A percentile compares a stretch with the other conserved stretches of the same genome.
phyloP scores from a whole-genome alignment of 2,113 vertebrate species.

The Phrynosoma blainvillii region DNA sequence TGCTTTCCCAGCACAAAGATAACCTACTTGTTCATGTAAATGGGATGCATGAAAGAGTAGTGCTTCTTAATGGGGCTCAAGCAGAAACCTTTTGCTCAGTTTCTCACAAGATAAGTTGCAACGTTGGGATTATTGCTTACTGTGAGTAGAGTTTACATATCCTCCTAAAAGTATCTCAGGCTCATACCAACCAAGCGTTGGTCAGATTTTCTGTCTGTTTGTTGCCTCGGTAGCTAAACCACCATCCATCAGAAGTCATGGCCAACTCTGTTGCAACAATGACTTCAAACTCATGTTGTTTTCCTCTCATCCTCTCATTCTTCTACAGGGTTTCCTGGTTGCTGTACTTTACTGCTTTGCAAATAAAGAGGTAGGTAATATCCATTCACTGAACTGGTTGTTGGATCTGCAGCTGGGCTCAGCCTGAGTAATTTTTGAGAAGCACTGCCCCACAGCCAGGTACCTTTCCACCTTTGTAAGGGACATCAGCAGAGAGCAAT shows the following conservation, averaged over 20 bases:
- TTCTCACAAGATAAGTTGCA: too few relatives aligned
- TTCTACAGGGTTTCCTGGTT: slow-evolving; percentile 81
- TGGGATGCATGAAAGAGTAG: background rate
- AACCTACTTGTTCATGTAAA: background rate
- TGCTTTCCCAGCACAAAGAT: background rate
- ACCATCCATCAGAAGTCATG: background rate
- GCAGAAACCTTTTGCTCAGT: background rate
- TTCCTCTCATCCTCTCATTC: background rate
- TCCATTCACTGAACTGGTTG: background rate
- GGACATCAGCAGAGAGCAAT: background rate
- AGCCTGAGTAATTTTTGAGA: too few relatives aligned
- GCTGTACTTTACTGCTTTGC: slow-evolving; percentile 86
- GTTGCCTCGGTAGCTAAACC: background rate
- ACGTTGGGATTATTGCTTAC: too few relatives aligned
- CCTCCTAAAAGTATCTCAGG: too few relatives aligned
- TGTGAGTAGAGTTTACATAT: background rate
- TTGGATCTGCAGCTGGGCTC: background rate
- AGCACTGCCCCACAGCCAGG: background rate
- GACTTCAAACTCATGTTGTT: background rate
- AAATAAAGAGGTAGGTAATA: slow-evolving; percentile 81
- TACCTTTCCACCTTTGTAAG: background rate
- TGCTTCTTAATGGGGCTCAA: background rate
- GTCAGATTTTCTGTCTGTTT: background rate
- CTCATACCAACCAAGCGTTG: too few relatives aligned
- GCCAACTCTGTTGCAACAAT: too few relatives aligned